Conservation (phyloP, 2,888 invertebrate genomes). For the Callimorpha dominula region DNA sequence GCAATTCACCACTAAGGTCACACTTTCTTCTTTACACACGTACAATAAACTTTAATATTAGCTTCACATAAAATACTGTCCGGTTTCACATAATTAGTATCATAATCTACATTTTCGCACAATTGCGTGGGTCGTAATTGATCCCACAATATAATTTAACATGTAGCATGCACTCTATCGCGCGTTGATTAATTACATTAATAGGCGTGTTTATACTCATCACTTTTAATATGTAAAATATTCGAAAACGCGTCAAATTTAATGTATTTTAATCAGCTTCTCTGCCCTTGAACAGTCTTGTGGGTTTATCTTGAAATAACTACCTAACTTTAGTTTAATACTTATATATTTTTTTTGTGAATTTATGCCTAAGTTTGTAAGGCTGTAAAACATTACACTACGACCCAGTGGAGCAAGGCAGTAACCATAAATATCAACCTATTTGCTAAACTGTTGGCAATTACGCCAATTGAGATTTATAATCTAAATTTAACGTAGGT, state of each 20-base stretch:
- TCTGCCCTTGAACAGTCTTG: not conserved
- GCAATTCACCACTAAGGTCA: not conserved
- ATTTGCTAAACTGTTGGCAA: not conserved
- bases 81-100: not conserved
- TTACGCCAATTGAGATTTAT: no score
- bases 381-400: not conserved
- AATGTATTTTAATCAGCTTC: not conserved
- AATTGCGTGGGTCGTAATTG: not conserved
- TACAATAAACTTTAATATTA: not conserved
- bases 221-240: not conserved
- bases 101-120: not conserved
- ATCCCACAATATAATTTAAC: not conserved
- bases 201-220: not conserved
- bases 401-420: not conserved
- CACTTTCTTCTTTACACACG: not conserved
- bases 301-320: not conserved
- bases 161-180: slow-evolving; percentile 4
- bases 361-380: not conserved
- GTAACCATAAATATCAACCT: not conserved
- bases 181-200: slow-evolving; percentile 4
- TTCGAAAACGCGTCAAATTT: not conserved
- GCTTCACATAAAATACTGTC: not conserved
- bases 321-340: not conserved
- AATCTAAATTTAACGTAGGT: no score
- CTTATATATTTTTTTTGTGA: not conserved